Percentiles rank a stretch among this genome's conserved stretches.
phyloP scores from a whole-genome alignment of 2,888 invertebrate species.

The Sinhomidia bicolor region DNA sequence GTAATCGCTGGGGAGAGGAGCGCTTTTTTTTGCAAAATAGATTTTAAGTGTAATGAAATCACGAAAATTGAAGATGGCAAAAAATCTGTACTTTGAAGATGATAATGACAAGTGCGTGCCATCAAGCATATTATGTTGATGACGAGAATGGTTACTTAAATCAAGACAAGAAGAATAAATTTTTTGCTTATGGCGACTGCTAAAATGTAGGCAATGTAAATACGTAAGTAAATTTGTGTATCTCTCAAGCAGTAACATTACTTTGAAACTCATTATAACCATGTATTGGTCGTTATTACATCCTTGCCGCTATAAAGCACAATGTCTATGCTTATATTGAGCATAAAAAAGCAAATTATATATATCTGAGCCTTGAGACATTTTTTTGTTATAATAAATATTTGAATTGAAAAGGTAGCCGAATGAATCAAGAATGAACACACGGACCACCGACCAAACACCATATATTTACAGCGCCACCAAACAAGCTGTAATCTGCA shows the following conservation, averaged over 20 bases:
- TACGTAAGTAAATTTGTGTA: not conserved
- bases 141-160: slow-evolving; percentile 32
- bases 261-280: slow-evolving; percentile 33
- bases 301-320: not conserved
- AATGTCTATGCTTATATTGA: not conserved
- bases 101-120: slow-evolving; percentile 19
- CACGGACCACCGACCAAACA: not conserved
- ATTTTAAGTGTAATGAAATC: slow-evolving; percentile 37
- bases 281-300: not conserved
- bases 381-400: not conserved
- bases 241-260: slow-evolving; percentile 16
- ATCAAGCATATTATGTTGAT: slow-evolving; percentile 23
- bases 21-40: slow-evolving; percentile 28
- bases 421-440: not conserved
- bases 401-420: not conserved
- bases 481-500: not conserved
- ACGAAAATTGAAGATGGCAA: slow-evolving; percentile 45
- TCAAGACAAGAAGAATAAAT: not conserved
- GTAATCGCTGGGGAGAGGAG: slow-evolving; percentile 26
- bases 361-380: not conserved
- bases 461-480: not conserved
- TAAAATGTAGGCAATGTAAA: not conserved
- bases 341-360: not conserved
- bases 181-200: not conserved
- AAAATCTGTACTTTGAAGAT: not conserved